Evolutionary conservation across 2,888 invertebrate genomes (phyloP), one percentile per base, ranked within the genome.

Genomic region (Chrysolina americana): DNA sequence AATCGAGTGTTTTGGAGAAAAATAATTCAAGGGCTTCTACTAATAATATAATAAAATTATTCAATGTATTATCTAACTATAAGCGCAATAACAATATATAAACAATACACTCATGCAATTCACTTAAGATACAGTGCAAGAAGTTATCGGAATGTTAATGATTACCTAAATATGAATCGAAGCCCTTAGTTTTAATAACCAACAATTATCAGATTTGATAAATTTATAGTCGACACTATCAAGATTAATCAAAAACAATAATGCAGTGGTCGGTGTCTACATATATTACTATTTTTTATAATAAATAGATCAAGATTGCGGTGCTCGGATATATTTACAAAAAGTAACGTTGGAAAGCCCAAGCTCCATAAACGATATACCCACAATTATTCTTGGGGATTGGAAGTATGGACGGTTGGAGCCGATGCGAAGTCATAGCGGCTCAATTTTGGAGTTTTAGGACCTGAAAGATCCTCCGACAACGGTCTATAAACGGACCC

Each of bases 401-500:
- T 65, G 41, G 64, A 59, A n/a, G 79, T 68, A 76, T 85, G 85
- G 19, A 85, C 85, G 70, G 81, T 80, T 4, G 85, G 85, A 36
- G 79, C 78, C 13, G 84, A 73, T 66, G 79, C 76, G 63, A 86
- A 92, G 86, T 92, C 92, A 88, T 90, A 92, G 76, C 92, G 89
- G 86, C 81, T 85, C 44, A 85, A 78, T 75, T 92, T 94, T 65
- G 94, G 94, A 83, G 93, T 92, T 84, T 91, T 89, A 5, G 93
- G 92, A 65, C 92, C 92, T 13, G 91, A 90, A 79, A 94, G 91
- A 81, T 95, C 95, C 86, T 95, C 95, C 13, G 94, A 94, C 70
- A 95, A 89, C 79, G 94, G 94, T 84, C 94, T 93, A 88, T 95
- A 95, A 21, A 95, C 93, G 75, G 94, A 90, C 3, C 93, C 93